These are phyloP conservation scores for Nemurella pictetii DNA, from an alignment of 2,888 invertebrate species.

Conservation along the genomic window DNA sequence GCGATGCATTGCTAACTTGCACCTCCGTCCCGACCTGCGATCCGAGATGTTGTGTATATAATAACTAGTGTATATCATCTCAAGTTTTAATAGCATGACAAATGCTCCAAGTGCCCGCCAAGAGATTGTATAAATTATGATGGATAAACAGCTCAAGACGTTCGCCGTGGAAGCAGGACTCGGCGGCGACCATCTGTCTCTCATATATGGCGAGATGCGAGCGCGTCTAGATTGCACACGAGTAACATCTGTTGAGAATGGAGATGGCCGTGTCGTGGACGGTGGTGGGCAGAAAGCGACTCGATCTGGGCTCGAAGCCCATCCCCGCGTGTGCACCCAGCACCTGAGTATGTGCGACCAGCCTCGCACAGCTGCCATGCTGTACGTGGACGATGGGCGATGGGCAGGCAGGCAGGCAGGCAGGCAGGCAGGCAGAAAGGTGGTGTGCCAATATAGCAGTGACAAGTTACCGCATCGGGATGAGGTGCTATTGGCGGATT, in stretches of 20 bases:
- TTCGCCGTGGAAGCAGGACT: background rate
- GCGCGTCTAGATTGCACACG: background rate
- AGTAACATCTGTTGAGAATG: background rate
- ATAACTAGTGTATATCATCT: background rate
- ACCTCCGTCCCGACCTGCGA: background rate
- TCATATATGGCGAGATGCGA: background rate
- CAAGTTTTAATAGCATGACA: background rate
- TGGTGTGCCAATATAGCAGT: background rate
- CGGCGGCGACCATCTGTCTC: background rate
- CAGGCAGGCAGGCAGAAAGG: background rate
- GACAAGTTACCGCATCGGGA: background rate
- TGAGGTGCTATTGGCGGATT: background rate
- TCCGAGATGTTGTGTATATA: background rate
- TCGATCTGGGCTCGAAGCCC: constrained; percentile 11
- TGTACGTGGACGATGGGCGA: background rate
- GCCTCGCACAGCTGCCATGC: background rate
- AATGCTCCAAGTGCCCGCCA: background rate
- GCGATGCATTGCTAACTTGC: background rate
- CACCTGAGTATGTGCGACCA: constrained; percentile 1
- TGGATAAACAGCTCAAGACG: background rate
- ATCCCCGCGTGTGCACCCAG: background rate
- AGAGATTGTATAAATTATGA: background rate
- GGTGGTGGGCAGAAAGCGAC: constrained; percentile 3
- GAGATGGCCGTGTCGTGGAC: background rate
- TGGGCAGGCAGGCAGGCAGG: background rate